Evolutionary conservation across 2,797 vertebrate genomes (phyloP), one percentile per base, ranked within the genome.

Genomic region (Clarias platycephalus): DNA sequence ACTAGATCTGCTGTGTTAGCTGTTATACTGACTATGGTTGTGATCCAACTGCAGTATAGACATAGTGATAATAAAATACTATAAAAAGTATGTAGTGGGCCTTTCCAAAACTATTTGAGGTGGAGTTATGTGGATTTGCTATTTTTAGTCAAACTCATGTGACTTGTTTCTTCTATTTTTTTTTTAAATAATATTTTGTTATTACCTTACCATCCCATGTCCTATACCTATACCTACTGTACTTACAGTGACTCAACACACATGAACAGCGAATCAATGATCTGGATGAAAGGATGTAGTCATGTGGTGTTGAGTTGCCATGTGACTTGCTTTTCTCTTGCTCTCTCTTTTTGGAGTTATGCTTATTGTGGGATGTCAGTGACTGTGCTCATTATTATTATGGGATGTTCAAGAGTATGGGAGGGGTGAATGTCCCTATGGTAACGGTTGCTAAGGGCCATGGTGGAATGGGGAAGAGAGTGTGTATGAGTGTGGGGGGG

Each of bases 321-420:
- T 93, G 94, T 94, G 94, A 94, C 90, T 88, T 74, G 85, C 70
- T 74, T 86, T 81, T 40, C 31, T n/a, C 53, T 55, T n/a, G n/a
- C 3, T 49, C 84, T 84, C 86, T 82, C 89, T 88, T 83, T 95
- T 95, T 93, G 93, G 94, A 95, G 94, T 95, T 96, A 95, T 95
- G 94, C 92, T 94, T 95, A 96, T 96, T 96, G 95, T 95, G 93
- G 94, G 95, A 95, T 95, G 95, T 95, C 93, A 95, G 94, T 94
- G 93, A 94, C 94, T 94, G 91, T 89, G 88, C 92, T 94, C 92
- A 93, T 93, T 93, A 94, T 90, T 95, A 96, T 95, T 96, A 96
- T 95, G 95, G 95, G 95, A 95, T 95, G 94, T 88, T 80, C 57
- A 82, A 86, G 77, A 86, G 86, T 86, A 93, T 91, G 93, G 91